Evolutionary conservation across 2,888 invertebrate species (phyloP).

Genomic region (Malacosoma neustria): DNA sequence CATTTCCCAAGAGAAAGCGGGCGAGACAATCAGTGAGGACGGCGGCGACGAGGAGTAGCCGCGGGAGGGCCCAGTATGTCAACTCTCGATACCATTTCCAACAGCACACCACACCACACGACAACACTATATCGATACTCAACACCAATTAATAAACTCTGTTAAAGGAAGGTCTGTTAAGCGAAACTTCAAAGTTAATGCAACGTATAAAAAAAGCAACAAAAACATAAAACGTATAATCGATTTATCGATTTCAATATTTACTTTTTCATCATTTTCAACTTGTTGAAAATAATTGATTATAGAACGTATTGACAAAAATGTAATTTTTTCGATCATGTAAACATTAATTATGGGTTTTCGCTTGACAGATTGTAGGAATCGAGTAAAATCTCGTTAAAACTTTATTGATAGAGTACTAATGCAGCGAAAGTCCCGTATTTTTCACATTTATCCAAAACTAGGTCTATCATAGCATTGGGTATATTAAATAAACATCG

Average conservation of each 20-base stretch:
- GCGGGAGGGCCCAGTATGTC: slow-evolving; percentile 54
- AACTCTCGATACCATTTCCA: slow-evolving; percentile 68
- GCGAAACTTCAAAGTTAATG: neutral
- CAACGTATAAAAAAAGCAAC: too few species aligned
- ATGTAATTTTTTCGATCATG: too few species aligned
- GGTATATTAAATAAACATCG: neutral
- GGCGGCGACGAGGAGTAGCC: slow-evolving; percentile 57
- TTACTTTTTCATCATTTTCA: too few species aligned
- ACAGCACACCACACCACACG: slow-evolving; percentile 20
- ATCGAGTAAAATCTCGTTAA: too few species aligned
- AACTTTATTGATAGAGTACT: slow-evolving; percentile 10
- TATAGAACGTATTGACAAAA: too few species aligned
- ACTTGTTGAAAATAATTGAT: too few species aligned
- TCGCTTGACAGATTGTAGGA: neutral
- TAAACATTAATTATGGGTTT: neutral
- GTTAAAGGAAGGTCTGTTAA: slow-evolving; percentile 3
- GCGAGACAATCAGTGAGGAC: slow-evolving; percentile 69
- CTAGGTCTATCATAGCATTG: neutral
- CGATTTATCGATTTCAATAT: too few species aligned
- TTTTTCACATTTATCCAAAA: neutral
- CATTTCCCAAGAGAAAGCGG: slow-evolving; percentile 72
- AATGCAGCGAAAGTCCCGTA: slow-evolving; percentile 5
- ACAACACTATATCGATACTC: slow-evolving; percentile 8
- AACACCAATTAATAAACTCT: slow-evolving; percentile 1
- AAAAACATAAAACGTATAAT: too few species aligned